A percentile compares a stretch with the other conserved stretches of the same genome.
phyloP scores from a whole-genome alignment of 2,888 invertebrate genomes.

The Pandemis heparana region DNA sequence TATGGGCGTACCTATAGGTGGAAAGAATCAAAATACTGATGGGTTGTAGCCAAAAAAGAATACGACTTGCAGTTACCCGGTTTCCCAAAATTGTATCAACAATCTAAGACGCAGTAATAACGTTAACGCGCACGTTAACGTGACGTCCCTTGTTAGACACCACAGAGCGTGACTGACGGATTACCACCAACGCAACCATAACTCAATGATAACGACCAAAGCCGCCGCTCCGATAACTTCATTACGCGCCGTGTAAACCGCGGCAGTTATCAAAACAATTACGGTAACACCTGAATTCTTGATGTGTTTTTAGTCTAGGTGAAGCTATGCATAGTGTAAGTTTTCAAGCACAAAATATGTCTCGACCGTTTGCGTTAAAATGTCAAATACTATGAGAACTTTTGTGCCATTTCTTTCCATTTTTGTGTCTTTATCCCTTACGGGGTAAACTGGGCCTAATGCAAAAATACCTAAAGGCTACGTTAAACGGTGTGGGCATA shows the following conservation, averaged over 20 bases:
- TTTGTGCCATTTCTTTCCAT: no score
- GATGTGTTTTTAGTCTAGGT: neutral
- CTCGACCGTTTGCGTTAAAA: no score
- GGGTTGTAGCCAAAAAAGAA: neutral
- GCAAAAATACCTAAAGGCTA: no score
- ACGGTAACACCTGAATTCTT: neutral
- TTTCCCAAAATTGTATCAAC: neutral
- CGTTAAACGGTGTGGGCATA: no score
- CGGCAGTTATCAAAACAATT: neutral
- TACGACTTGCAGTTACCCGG: neutral
- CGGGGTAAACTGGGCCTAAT: no score
- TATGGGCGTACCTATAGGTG: no score
- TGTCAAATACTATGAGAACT: no score
- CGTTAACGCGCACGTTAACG: neutral
- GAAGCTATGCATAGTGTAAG: neutral
- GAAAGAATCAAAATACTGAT: no score
- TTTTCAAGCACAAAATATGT: no score
- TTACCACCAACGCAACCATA: conserved; percentile 27
- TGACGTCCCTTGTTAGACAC: conserved; percentile 23
- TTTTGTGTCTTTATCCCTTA: no score
- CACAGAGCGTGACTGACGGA: conserved; percentile 42
- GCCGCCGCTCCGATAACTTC: conserved; percentile 9
- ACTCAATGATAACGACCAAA: conserved; percentile 40
- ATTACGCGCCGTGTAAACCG: neutral
- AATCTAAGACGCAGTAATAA: conserved; percentile 13